Percentiles rank a stretch among this genome's conserved stretches.
These are phyloP conservation scores for Philereme vetulata DNA, from an alignment of 2,888 invertebrate species.

Conservation along the genomic window DNA sequence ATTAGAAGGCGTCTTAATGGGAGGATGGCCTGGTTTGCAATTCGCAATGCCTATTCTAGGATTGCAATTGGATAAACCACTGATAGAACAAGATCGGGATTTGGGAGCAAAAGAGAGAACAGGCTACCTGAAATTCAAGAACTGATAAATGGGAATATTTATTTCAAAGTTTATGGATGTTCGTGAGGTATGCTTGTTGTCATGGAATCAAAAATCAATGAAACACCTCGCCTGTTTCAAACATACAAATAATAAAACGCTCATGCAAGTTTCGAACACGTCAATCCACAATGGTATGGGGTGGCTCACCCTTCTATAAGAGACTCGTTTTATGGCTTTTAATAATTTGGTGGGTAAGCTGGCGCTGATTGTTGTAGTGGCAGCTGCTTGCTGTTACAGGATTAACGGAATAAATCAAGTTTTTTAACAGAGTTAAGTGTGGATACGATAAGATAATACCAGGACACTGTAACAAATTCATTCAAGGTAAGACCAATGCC, in stretches of 20 bases:
- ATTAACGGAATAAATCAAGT: constrained; percentile 67
- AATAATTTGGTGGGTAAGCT: constrained; percentile 80
- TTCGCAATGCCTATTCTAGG: too few relatives aligned
- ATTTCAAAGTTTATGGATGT: too few relatives aligned
- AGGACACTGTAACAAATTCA: constrained; percentile 29
- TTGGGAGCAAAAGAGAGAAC: too few relatives aligned
- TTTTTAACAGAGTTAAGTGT: constrained; percentile 57
- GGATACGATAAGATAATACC: constrained; percentile 54
- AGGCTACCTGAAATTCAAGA: too few relatives aligned
- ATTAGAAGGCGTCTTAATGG: constrained; percentile 22
- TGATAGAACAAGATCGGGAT: too few relatives aligned
- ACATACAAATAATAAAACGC: constrained; percentile 74
- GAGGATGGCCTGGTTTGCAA: constrained; percentile 19
- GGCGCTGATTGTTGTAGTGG: constrained; percentile 75
- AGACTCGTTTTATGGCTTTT: constrained; percentile 82
- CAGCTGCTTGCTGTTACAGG: constrained; percentile 74
- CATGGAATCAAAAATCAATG: constrained; percentile 62
- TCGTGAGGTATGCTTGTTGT: constrained; percentile 25
- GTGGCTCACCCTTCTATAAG: constrained; percentile 76
- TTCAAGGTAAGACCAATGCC: background rate
- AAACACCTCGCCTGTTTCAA: constrained; percentile 65
- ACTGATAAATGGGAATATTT: too few relatives aligned
- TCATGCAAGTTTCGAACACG: constrained; percentile 71
- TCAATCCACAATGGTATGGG: constrained; percentile 66
- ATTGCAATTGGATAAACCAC: too few relatives aligned